Percentiles rank a stretch among this genome's conserved stretches.
Conservation (phyloP, 2,888 invertebrate species). For the Aporophyla nigra region DNA sequence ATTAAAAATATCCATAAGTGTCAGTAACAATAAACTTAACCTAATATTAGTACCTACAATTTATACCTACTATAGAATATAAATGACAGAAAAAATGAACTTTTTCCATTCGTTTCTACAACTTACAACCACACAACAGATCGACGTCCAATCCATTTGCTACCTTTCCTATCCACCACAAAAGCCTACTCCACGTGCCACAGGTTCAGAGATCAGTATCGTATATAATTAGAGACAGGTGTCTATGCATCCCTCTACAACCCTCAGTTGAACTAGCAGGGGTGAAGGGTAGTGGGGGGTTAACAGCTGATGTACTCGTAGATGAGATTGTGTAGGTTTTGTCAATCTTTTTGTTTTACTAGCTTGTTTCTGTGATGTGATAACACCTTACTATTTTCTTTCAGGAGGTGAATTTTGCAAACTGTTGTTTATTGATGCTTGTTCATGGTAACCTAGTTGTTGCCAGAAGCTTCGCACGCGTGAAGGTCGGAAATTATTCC, state of each 20-base stretch:
- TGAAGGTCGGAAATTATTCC: too few relatives aligned
- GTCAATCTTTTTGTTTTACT: neutral
- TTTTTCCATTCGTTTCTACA: too few relatives aligned
- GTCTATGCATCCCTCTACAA: constrained; percentile 21
- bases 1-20: too few relatives aligned
- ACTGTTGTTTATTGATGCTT: too few relatives aligned
- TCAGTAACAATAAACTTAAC: too few relatives aligned
- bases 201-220: constrained; percentile 55
- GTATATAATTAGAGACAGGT: constrained; percentile 61
- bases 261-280: constrained; percentile 34
- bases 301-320: constrained; percentile 48
- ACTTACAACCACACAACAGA: constrained; percentile 1
- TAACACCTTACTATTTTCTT: neutral
- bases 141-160: neutral
- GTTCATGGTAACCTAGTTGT: too few relatives aligned
- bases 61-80: too few relatives aligned
- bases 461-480: too few relatives aligned
- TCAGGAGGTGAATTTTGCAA: neutral
- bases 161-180: neutral
- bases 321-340: neutral
- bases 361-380: too few relatives aligned
- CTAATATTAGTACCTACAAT: too few relatives aligned
- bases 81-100: too few relatives aligned
- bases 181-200: constrained; percentile 41
- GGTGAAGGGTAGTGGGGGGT: constrained; percentile 11